Conservation (phyloP, 2,888 invertebrate species). For the Drosophila quinaria region DNA sequence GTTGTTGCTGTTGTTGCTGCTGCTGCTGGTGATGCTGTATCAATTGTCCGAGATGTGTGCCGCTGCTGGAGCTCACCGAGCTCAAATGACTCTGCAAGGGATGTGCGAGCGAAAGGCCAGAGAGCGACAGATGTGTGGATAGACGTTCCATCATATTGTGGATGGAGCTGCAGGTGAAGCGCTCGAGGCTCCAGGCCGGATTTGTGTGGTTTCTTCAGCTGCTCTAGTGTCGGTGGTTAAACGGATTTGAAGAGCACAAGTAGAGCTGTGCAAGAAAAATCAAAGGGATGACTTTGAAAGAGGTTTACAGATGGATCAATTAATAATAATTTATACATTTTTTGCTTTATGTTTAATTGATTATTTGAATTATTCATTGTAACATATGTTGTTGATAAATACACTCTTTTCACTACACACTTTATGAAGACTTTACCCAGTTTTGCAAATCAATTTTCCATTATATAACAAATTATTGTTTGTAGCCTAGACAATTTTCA, state of each 20-base stretch:
- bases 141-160: slow-evolving; percentile 86
- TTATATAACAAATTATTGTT: too few relatives aligned
- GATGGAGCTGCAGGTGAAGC: slow-evolving; percentile 53
- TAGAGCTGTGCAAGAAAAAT: slow-evolving; percentile 18
- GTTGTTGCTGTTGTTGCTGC: slow-evolving; percentile 74
- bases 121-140: slow-evolving; percentile 85
- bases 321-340: too few relatives aligned
- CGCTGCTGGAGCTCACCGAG: slow-evolving; percentile 73
- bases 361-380: too few relatives aligned
- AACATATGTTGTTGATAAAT: too few relatives aligned
- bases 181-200: slow-evolving; percentile 41
- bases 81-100: slow-evolving; percentile 85
- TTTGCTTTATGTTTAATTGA: too few relatives aligned
- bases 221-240: slow-evolving; percentile 22
- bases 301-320: neutral
- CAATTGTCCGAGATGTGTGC: slow-evolving; percentile 76
- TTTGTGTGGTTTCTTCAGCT: slow-evolving; percentile 6
- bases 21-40: slow-evolving; percentile 72
- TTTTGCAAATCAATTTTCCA: too few relatives aligned
- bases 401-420: too few relatives aligned
- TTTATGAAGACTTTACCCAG: too few relatives aligned
- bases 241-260: slow-evolving; percentile 37
- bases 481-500: too few relatives aligned
- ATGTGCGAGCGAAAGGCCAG: slow-evolving; percentile 86
- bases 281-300: neutral